Conservation (phyloP, 2,797 vertebrate species). For the Tarsius wallacei region DNA sequence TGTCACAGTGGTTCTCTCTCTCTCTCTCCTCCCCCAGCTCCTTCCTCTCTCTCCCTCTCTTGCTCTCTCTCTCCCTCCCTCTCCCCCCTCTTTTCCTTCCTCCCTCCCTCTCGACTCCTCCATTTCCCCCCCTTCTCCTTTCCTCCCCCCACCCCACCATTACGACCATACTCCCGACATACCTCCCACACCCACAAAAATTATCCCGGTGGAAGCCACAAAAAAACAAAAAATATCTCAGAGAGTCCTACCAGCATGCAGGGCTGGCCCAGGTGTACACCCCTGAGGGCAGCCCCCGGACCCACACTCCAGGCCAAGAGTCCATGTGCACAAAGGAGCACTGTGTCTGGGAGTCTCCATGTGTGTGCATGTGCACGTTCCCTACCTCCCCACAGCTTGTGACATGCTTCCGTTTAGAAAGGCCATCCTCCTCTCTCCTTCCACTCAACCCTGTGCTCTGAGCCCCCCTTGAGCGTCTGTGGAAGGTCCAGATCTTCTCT, state of each 20-base stretch:
- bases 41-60: too few relatives aligned
- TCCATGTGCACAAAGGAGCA: not conserved
- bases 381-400: not conserved
- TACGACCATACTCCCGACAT: too few relatives aligned
- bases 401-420: not conserved
- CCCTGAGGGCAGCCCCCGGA: not conserved
- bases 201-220: not conserved
- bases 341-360: not conserved
- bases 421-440: not conserved
- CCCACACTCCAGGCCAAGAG: not conserved
- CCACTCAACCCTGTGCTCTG: not conserved
- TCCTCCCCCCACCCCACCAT: too few relatives aligned
- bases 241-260: not conserved
- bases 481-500: not conserved
- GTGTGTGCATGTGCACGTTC: too few relatives aligned
- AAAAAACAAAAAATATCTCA: too few relatives aligned
- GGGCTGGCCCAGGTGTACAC: not conserved
- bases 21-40: too few relatives aligned
- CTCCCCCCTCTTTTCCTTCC: not conserved
- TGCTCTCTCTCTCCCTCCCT: not conserved
- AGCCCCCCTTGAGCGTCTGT: not conserved
- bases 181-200: too few relatives aligned
- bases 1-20: not conserved
- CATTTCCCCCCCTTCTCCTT: too few relatives aligned
- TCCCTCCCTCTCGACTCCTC: too few relatives aligned